Percentiles rank a stretch among this genome's conserved stretches.
phyloP scores from a whole-genome alignment of 53 echinoderm and acorn worm species.

The Arbacia lixula region DNA sequence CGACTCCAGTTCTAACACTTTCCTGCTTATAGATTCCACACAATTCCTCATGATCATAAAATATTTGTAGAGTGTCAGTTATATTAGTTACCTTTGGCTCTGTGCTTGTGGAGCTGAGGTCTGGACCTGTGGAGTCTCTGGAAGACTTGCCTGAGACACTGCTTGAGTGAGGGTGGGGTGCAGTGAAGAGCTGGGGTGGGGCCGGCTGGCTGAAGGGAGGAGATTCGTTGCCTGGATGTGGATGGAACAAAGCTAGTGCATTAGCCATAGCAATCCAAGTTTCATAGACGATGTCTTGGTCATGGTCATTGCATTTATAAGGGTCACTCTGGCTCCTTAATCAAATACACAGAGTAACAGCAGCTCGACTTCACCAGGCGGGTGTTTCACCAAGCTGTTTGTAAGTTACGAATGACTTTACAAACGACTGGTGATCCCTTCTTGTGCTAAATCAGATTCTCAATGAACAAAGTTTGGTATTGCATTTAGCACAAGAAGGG shows the following conservation, averaged over 20 bases:
- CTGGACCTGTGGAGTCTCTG: neutral
- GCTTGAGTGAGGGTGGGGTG: neutral
- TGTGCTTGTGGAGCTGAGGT: neutral
- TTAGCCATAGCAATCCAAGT: neutral
- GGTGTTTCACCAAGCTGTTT: neutral
- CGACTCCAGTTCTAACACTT: too few species aligned
- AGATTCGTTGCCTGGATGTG: neutral
- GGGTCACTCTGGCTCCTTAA: too few species aligned
- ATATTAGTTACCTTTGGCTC: neutral
- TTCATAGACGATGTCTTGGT: neutral
- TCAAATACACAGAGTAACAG: too few species aligned
- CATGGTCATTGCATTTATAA: neutral
- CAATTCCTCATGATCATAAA: too few species aligned
- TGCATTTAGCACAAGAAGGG: too few species aligned
- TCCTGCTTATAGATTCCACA: too few species aligned
- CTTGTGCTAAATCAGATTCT: too few species aligned
- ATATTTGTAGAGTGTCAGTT: too few species aligned
- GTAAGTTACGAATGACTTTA: too few species aligned
- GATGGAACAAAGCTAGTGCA: neutral
- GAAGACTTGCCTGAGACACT: neutral
- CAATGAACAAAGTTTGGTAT: too few species aligned
- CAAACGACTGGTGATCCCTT: too few species aligned
- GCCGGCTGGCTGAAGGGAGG: neutral
- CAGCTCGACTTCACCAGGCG: too few species aligned
- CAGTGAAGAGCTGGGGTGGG: neutral